Evolutionary conservation across 2,113 vertebrate genomes (phyloP), one percentile per base, ranked within the genome.

Genomic region (Stigmatopora argus): DNA sequence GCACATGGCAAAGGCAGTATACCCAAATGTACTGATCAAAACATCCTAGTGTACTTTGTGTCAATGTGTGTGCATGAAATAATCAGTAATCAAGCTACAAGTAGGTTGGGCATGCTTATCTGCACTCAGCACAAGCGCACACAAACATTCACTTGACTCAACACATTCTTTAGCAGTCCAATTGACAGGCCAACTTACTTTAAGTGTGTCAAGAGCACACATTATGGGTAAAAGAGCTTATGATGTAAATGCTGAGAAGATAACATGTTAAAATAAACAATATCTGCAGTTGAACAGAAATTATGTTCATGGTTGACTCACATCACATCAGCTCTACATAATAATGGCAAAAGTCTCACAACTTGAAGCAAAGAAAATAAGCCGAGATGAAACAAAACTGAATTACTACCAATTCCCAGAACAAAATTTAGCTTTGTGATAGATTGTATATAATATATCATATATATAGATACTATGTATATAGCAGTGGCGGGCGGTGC

Each of bases 81-180:
- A 38, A 56, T 26, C 53, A 23, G 23, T 56, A 56, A 60, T 60
- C 58, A 60, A n/a, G 58, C 58, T 41, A 35, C 17, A n/a, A 44
- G 35, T 41, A 35, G 56, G 58, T 19, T 44, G 35, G 58, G 18
- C 58, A 60, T 5, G 18, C 58, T 60, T 60, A 60, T 60, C 58
- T 19, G 58, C 58, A 60, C 17, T 59, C 34, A 59, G 45, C 35
- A 49, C 18, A 52, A n/a, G 49, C 64, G 13, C 58, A 65, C 34
- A 71, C 21, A 58, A 21, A 63, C 46, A 61, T n/a, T 31, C 44
- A 52, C 35, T 67, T 46, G 77, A 86, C 73, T 83, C 68, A 61
- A 74, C 73, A 78, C 67, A 78, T 81, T 79, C 70, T 78, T 76
- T 52, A 61, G 77, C 34, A 78, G 77, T 19, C 75, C 35, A 64